A percentile compares a stretch with the other conserved stretches of the same genome.
Evolutionary conservation across 2,797 vertebrate species (phyloP).

Genomic region (Tokudaia muenninki): DNA sequence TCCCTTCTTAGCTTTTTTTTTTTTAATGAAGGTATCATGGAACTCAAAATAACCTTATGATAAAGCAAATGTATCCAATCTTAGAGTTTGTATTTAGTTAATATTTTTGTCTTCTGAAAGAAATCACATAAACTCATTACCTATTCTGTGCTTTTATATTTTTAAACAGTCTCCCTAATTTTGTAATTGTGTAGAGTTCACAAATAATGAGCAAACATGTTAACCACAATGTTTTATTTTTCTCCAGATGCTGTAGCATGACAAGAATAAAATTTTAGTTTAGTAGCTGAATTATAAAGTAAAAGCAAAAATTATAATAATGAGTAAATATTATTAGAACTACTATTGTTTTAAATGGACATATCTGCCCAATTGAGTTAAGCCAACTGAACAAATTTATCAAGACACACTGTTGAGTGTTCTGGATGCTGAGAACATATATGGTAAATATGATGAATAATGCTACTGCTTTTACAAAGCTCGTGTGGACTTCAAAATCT

Average conservation of each 20-base stretch:
- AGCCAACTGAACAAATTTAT: background rate
- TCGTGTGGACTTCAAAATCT: background rate
- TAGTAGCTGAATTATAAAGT: conserved; percentile 22
- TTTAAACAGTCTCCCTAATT: background rate
- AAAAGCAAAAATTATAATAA: background rate
- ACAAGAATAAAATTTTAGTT: conserved; percentile 49
- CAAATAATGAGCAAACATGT: background rate
- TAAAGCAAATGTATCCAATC: background rate
- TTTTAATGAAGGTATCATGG: background rate
- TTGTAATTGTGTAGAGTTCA: background rate
- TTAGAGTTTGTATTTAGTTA: background rate
- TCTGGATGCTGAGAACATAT: background rate
- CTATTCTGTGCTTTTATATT: background rate
- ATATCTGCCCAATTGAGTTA: background rate
- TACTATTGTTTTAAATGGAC: background rate
- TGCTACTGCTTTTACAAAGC: background rate
- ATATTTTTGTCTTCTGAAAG: conserved; percentile 24
- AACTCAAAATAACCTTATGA: background rate
- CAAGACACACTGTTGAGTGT: background rate
- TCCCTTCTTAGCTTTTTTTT: conserved; percentile 1
- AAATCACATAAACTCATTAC: background rate
- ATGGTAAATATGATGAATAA: background rate
- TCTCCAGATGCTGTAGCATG: background rate
- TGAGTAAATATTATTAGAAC: background rate
- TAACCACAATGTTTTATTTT: background rate